Evolutionary conservation across 2,797 vertebrate species (phyloP).

Genomic region (Melanotaenia nigrans): DNA sequence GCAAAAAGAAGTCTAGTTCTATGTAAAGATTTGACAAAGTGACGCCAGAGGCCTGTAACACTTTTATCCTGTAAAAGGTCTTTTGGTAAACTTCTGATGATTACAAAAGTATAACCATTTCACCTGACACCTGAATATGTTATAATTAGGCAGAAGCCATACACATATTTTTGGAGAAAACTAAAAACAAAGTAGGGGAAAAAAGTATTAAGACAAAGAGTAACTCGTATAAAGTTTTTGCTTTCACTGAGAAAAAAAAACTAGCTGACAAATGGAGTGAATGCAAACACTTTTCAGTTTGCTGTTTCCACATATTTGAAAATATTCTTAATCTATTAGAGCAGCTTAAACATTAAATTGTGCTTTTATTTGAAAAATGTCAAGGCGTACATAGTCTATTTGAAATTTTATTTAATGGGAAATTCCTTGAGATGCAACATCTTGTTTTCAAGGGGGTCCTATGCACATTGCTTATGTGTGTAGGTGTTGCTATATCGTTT

Average conservation of each 20-base stretch:
- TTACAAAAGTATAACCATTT: background rate
- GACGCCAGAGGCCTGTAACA: slow-evolving; percentile 1
- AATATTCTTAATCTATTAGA: slow-evolving; percentile 11
- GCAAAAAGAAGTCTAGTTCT: background rate
- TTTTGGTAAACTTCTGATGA: background rate
- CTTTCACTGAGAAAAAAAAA: background rate
- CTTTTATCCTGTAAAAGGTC: background rate
- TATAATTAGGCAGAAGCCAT: background rate
- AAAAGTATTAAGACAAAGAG: background rate
- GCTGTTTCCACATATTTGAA: slow-evolving; percentile 7
- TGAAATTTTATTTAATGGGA: no score
- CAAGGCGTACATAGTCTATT: background rate
- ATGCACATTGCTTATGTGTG: background rate
- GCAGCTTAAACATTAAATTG: slow-evolving; percentile 1
- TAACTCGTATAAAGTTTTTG: background rate
- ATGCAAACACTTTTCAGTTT: background rate
- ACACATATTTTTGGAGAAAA: background rate
- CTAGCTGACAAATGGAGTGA: background rate
- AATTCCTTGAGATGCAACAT: no score
- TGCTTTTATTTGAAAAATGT: slow-evolving; percentile 12
- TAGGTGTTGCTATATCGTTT: slow-evolving; percentile 7
- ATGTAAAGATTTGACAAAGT: background rate
- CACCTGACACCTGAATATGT: background rate
- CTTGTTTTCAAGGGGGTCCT: no score
- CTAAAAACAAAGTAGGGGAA: no score